Base-by-base conservation (phyloP, 2,888 invertebrate genomes). In the Acanthacorydalis orientalis region DNA sequence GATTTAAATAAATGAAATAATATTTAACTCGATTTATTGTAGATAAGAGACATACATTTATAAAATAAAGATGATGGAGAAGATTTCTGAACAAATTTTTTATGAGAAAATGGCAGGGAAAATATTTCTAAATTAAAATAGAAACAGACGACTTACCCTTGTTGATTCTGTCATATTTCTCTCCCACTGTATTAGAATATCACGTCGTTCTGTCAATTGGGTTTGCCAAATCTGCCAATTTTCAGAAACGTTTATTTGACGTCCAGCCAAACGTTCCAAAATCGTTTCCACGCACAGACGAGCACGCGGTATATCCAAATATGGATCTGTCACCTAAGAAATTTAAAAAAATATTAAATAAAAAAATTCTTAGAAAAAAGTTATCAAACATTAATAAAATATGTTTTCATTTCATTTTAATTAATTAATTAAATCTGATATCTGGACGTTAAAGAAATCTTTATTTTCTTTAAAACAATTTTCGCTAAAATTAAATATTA, bases 221-320 rank as follows among this genome's bases (percentile, higher is more conserved):
- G 74, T 76, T 58, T 79, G 77, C 76, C 80, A 82, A 59, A 74
- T 75, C 60, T 83, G 78, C 75, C 82, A 80, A 60, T 75, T 75
- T 53, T 77, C 75, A 52, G 77, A 77, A 53, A 84, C 70, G 56
- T 70, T 69, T 56, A 77, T 64, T 64, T 80, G 78, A 52, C 77
- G 69, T 63, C 73, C 73, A 54, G 75, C 73, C 57, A 83, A 74
- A 54, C 75, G 73, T 57, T 80, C 79, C 62, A 83, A 67, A 55
- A 80, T 70, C 49, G 77, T 75, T 63, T 81, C 75, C 54, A 83
- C 77, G 64, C 79, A 78, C 55, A 73, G 64, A 59, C 74, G 69
- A 53, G 82, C 78, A 60, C 76, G 72, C 57, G 76, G 73, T 52
- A 75, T 69, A 63, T 82, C 79, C 57, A 83, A 73, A 68, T 80